Evolutionary conservation across 2,888 invertebrate genomes (phyloP).

Genomic region (Cheilosia vulpina): DNA sequence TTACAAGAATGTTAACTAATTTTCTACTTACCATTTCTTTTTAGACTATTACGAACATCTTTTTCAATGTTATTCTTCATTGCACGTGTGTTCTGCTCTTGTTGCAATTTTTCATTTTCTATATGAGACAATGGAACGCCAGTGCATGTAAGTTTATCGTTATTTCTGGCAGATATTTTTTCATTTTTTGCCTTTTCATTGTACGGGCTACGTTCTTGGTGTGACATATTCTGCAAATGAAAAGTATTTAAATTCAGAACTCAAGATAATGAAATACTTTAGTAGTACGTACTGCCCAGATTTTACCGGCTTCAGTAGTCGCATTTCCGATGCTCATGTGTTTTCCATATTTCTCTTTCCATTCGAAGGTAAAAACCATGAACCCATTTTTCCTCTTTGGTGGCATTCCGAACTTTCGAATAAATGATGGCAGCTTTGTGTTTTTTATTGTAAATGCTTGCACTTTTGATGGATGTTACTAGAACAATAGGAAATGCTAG

Average conservation of each 20-base stretch:
- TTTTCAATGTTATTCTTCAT: slow-evolving; percentile 80
- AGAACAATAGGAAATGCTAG: no score
- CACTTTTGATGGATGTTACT: background rate
- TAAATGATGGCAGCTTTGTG: background rate
- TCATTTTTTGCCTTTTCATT: slow-evolving; percentile 77
- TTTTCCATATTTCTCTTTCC: slow-evolving; percentile 77
- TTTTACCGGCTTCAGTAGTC: slow-evolving; percentile 77
- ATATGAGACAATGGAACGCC: slow-evolving; percentile 78
- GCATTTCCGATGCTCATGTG: slow-evolving; percentile 75
- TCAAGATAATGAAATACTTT: background rate
- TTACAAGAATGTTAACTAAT: background rate
- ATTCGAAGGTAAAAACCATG: slow-evolving; percentile 79
- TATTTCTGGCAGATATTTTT: slow-evolving; percentile 27
- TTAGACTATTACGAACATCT: slow-evolving; percentile 76
- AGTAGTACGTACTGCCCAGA: slow-evolving; percentile 79
- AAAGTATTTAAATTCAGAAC: background rate
- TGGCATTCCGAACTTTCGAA: slow-evolving; percentile 76
- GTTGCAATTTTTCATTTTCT: slow-evolving; percentile 76
- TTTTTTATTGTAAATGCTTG: background rate
- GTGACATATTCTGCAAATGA: slow-evolving; percentile 77
- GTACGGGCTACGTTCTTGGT: slow-evolving; percentile 78
- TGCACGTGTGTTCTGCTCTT: slow-evolving; percentile 67
- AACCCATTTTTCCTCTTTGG: slow-evolving; percentile 77
- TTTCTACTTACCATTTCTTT: slow-evolving; percentile 76
- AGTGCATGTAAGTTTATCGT: slow-evolving; percentile 78